These are phyloP conservation scores for Zaprionus gabonicus DNA, from an alignment of 1,140 invertebrate species.

Conservation along the genomic window DNA sequence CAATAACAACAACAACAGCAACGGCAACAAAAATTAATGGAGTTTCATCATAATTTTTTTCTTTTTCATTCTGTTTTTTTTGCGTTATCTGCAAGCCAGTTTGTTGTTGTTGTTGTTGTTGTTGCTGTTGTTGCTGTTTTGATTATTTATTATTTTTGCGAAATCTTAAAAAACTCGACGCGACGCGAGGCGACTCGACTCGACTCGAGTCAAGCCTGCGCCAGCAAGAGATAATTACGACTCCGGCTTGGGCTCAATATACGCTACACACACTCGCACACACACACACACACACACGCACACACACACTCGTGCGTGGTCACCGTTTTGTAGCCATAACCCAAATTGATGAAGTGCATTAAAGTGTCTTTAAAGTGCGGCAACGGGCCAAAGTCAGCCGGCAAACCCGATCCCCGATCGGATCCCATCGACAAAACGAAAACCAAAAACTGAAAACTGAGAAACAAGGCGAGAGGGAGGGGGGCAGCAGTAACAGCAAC, in stretches of 20 bases:
- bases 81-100: constrained; percentile 42
- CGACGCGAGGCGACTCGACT: constrained; percentile 15
- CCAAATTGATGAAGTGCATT: constrained; percentile 77
- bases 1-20: constrained; percentile 38
- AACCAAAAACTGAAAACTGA: background rate
- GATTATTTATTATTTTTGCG: constrained; percentile 74
- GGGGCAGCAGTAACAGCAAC: constrained; percentile 2
- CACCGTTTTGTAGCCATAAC: constrained; percentile 62
- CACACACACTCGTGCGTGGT: constrained; percentile 2
- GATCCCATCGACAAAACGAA: constrained; percentile 1
- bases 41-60: constrained; percentile 81
- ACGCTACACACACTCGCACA: background rate
- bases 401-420: background rate
- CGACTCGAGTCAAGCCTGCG: constrained; percentile 40
- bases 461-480: background rate
- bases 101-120: constrained; percentile 53
- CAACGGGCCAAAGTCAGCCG: constrained; percentile 17
- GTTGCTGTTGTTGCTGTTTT: constrained; percentile 49
- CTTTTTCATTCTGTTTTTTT: constrained; percentile 44
- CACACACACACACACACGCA: background rate
- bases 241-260: constrained; percentile 20
- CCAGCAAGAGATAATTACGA: constrained; percentile 57
- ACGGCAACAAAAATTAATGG: constrained; percentile 75
- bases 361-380: constrained; percentile 73
- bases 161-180: constrained; percentile 58